Base-by-base conservation (phyloP, 1,140 invertebrate species). In the Stegodyphus mimosarum region DNA sequence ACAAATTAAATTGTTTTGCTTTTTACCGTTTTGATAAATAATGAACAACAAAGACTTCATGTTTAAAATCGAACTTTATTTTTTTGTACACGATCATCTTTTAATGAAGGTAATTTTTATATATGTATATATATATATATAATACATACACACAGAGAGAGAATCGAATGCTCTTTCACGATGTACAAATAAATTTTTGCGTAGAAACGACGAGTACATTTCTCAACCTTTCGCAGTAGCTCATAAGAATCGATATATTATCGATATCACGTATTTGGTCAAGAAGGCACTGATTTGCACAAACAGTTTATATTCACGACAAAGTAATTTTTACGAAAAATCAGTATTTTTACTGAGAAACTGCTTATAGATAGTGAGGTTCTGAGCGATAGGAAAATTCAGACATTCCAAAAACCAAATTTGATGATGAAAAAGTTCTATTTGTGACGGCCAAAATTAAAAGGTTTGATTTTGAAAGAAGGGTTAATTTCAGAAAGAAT, bases 211-310 rank as follows among this genome's bases (percentile, higher is more conserved):
- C 69, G 55, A 17, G 7, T 13, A 17, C 18, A 50, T 71, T 51
- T 83, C 69, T 70, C 50, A 55, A 48, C 60, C 71, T 73, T 63
- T 66, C 11, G 10, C 70, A 66, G 53, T 74, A 83, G 80, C 80
- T 83, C 80, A 83, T 74, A 17, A 70, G 60, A 52, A 51, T 83
- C 80, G 80, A 83, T 83, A 83, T 9, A n/a, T 52, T 72, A 83
- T 83, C 80, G 80, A 83, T 83, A 74, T 74, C 70, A 83, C 80
- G 80, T 83, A 83, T 83, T 74, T 74, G 71, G 71, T 72, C 71
- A 83, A 73, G 71, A 83, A 83, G 80, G 80, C 80, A 83, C 80
- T 83, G 80, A 74, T 83, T 83, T 72, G 53, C 11, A 81, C 53
- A 81, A 72, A 67, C 64, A 67, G 13, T 18, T 60, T 60, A 7